Base-by-base conservation (phyloP, 1,140 invertebrate genomes). In the Theocolax elegans region DNA sequence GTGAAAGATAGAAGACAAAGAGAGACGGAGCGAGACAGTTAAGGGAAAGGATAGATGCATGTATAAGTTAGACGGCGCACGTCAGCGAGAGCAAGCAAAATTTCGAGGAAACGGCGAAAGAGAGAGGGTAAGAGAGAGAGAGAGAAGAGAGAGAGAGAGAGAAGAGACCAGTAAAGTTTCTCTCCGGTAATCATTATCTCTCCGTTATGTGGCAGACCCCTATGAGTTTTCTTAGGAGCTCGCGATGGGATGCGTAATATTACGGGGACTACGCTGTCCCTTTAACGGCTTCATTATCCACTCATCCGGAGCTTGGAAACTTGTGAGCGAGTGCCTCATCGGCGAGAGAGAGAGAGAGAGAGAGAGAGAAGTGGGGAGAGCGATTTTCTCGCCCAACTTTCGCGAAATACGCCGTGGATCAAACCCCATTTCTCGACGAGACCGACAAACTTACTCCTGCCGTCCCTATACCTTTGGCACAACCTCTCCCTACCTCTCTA, bases 181-280 rank as follows among this genome's bases (percentile, higher is more conserved):
- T 72, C 62, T 59, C 66, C 70, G 40, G 72, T 77, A 77, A 78
- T 79, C 75, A 78, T 77, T 77, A 75, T 73, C 74, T 71, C 59
- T 40, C 62, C 72, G 73, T 74, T 72, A 68, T 73, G 69, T 69
- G 68, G 67, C 64, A 31, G 64, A 53, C 48, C 68, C 8, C 21
- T 19, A 46, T 46, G 35, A 58, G 35, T 58, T 58, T 58, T 21
- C 6, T n/a, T n/a, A 42, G 19, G 35, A 23, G 17, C 12, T 58
- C 21, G 54, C 35, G 38, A 42, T 63, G 25, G 54, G 67, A 69
- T 74, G 71, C 69, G 63, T 73, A 72, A 76, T 74, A 76, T 74
- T n/a, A n/a, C 72, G 60, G 72, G 71, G 65, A 72, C 56, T 73
- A 70, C 60, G 62, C 69, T 69, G 38, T 63, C 70, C 64, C 72